Base-by-base conservation (phyloP, 2,888 invertebrate species). In the Eupithecia subfuscata region DNA sequence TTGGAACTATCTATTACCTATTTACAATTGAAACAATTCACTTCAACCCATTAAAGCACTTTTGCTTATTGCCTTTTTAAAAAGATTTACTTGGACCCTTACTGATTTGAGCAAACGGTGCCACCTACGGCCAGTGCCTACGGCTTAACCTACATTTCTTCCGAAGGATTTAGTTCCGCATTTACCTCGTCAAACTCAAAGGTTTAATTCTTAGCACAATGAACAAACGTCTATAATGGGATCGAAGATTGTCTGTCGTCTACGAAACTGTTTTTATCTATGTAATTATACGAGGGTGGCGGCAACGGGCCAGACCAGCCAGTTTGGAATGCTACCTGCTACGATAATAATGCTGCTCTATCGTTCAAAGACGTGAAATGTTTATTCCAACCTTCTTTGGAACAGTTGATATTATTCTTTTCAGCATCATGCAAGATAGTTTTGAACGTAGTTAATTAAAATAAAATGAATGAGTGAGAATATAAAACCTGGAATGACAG, bases 291-390 rank as follows among this genome's bases (percentile, higher is more conserved):
- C 79, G 71, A 60, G 60, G 60, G 60, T 60, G 76, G 80, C 74
- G 76, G 75, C 74, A 78, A 73, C 77, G 74, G 81, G 78, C 81
- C 76, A 75, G 80, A 77, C 80, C 82, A 76, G 78, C 70, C 78
- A 78, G 78, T 83, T 81, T 84, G 89, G 90, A 90, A 90, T 90
- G 89, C 86, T 91, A 90, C 90, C 90, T 89, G 87, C 84, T 68
- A 45, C 78, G 75, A 73, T 69, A 60, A 60, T 60, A 60, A 60
- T 25, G 64, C 72, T 52, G 84, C 84, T 80, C 83, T 84, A 84
- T 84, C 83, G 82, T 71, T 65, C 37, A 65, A 65, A 69, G 67
- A 73, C 52, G 70, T 30, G 60, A 67, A 37, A 67, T 25, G 7
- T 30, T 64, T 72, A 72, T 48, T 48, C 40, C 65, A 9, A 71